These are phyloP conservation scores for Amazona vittata DNA, from an alignment of 2,113 vertebrate genomes.

Conservation along the genomic window DNA sequence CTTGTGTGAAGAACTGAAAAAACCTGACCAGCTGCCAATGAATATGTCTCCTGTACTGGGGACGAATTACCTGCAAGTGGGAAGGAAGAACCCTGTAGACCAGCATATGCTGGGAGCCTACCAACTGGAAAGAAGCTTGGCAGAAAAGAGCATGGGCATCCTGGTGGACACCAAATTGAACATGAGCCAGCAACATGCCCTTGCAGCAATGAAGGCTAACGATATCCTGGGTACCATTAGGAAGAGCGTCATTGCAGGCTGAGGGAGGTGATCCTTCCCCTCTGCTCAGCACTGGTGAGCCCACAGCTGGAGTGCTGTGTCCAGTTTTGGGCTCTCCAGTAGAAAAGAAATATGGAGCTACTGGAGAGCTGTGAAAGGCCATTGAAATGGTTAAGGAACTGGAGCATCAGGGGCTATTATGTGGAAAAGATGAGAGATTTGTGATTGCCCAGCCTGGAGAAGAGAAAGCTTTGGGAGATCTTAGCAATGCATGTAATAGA, in stretches of 20 bases:
- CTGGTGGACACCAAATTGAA: not conserved
- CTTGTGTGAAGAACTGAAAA: conserved; percentile 22
- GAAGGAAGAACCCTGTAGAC: not conserved
- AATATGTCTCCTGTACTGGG: not conserved
- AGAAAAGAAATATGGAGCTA: not conserved
- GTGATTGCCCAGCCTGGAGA: not conserved
- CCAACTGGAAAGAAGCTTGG: not conserved
- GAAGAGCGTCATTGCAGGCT: not conserved
- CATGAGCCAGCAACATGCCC: not conserved
- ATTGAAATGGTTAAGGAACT: not conserved
- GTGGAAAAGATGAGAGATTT: not conserved
- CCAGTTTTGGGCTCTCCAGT: not conserved
- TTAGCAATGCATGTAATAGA: not conserved
- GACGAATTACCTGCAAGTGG: not conserved
- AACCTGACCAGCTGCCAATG: not conserved
- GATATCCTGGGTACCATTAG: not conserved
- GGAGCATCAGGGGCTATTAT: not conserved
- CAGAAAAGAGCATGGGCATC: not conserved
- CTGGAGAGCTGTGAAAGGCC: not conserved
- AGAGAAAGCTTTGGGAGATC: not conserved
- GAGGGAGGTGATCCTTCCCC: not conserved
- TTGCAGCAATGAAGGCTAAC: not conserved
- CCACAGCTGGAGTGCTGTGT: not conserved
- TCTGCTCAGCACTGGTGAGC: not conserved
- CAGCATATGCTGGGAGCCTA: not conserved